phyloP scores from a whole-genome alignment of 2,888 invertebrate genomes.

The Dicyrtomina minuta region DNA sequence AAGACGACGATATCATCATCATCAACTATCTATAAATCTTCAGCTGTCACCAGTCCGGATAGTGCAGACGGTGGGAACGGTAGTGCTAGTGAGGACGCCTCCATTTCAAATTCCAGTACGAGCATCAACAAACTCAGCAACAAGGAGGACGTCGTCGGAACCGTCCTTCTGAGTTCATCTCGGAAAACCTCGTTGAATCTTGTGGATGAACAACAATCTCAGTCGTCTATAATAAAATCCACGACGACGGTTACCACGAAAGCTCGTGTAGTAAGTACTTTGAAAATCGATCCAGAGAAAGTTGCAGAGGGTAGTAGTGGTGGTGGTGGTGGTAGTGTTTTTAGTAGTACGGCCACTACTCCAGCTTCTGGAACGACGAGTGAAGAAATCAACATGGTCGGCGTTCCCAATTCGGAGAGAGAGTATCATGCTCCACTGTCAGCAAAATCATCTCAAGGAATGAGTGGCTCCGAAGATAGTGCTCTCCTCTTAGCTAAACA shows the following conservation, averaged over 20 bases:
- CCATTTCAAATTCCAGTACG: neutral
- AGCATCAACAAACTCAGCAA: neutral
- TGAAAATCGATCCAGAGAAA: conserved; percentile 32
- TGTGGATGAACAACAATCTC: conserved; percentile 17
- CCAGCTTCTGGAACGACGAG: neutral
- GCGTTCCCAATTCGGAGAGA: neutral
- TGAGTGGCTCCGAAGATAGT: conserved; percentile 46
- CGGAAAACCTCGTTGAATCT: conserved; percentile 13
- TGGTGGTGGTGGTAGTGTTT: neutral
- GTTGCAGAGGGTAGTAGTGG: conserved; percentile 2
- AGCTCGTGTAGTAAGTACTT: conserved; percentile 19
- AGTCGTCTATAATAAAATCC: neutral
- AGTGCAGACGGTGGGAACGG: neutral
- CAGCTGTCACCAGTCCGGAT: conserved; percentile 10
- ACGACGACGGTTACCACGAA: conserved; percentile 2
- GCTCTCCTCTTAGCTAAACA: conserved; percentile 66
- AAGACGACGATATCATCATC: conserved; percentile 1
- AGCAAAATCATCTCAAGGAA: conserved; percentile 23
- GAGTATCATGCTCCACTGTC: conserved; percentile 29
- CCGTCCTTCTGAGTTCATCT: neutral
- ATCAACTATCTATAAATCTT: conserved; percentile 18
- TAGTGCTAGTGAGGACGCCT: neutral
- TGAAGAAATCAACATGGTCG: conserved; percentile 13
- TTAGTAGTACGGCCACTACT: neutral
- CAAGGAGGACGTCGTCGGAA: conserved; percentile 9